A percentile compares a stretch with the other conserved stretches of the same genome.
These are phyloP conservation scores for Enteromius treurensis DNA, from an alignment of 2,797 vertebrate species.

Conservation along the genomic window DNA sequence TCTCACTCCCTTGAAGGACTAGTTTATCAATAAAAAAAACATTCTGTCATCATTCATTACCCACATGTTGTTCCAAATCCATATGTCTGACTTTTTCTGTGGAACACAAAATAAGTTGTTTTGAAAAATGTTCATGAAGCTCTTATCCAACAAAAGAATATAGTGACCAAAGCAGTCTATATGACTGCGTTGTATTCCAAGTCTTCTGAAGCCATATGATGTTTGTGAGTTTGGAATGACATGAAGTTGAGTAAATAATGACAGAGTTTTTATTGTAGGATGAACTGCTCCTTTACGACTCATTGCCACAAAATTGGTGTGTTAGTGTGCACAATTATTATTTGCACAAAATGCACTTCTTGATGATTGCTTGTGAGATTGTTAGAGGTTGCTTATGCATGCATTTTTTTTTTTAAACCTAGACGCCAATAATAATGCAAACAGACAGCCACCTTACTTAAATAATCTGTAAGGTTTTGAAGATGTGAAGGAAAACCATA, in stretches of 20 bases:
- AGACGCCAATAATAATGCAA: constrained; percentile 5
- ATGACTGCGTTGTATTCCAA: neutral
- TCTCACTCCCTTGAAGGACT: constrained; percentile 17
- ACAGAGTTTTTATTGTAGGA: neutral
- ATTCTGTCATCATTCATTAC: neutral
- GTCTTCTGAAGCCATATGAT: constrained; percentile 5
- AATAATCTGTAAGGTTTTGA: neutral
- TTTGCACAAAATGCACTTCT: constrained; percentile 40
- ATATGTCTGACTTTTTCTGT: neutral
- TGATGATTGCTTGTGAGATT: constrained; percentile 17
- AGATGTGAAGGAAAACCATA: neutral
- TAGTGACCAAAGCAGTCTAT: neutral
- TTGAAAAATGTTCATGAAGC: neutral
- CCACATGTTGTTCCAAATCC: neutral
- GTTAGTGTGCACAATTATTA: constrained; percentile 32
- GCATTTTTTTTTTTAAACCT: neutral
- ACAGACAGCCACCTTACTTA: neutral
- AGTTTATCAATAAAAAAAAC: neutral
- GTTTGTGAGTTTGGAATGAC: neutral
- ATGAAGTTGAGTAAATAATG: neutral
- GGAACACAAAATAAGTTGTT: neutral
- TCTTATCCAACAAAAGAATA: neutral
- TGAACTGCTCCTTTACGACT: neutral
- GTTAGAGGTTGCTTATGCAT: constrained; percentile 25
- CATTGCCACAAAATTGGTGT: constrained; percentile 24